Percentiles rank a stretch among this genome's conserved stretches.
These are phyloP conservation scores for Serrognathus titanus DNA, from an alignment of 2,888 invertebrate genomes.

Conservation along the genomic window DNA sequence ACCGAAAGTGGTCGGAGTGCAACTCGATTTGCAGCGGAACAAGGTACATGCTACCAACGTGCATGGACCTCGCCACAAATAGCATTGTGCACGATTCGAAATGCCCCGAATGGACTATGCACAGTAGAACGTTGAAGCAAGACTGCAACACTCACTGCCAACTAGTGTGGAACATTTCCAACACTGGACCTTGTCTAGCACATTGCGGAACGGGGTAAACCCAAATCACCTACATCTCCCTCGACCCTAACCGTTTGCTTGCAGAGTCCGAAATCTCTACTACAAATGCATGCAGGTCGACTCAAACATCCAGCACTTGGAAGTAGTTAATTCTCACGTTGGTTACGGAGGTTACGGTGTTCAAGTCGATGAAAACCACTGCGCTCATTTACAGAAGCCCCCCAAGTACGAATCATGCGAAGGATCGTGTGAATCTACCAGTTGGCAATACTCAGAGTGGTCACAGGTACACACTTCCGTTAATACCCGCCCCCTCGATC, in stretches of 20 bases:
- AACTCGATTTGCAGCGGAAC: constrained; percentile 60
- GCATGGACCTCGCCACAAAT: constrained; percentile 46
- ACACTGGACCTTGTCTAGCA: constrained; percentile 64
- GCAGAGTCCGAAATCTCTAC: constrained; percentile 50
- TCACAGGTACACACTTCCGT: constrained; percentile 52
- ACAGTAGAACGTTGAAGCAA: constrained; percentile 30
- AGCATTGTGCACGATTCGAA: constrained; percentile 45
- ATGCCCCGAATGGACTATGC: constrained; percentile 48
- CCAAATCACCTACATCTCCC: neutral
- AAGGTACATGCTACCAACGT: constrained; percentile 49
- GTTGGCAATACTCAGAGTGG: constrained; percentile 75
- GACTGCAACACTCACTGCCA: constrained; percentile 60
- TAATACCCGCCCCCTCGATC: neutral
- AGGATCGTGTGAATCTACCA: constrained; percentile 61
- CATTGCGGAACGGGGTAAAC: constrained; percentile 65
- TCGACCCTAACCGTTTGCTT: neutral
- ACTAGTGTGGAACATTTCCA: constrained; percentile 53
- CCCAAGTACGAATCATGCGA: constrained; percentile 54
- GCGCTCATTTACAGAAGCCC: constrained; percentile 53
- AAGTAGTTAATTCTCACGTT: constrained; percentile 35
- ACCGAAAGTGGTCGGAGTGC: constrained; percentile 59
- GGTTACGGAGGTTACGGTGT: constrained; percentile 4
- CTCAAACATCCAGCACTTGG: constrained; percentile 22
- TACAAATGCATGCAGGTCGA: constrained; percentile 60
- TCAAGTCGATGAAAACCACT: constrained; percentile 46